Base-by-base conservation (phyloP, 2,797 vertebrate genomes). In the Alosa sapidissima region DNA sequence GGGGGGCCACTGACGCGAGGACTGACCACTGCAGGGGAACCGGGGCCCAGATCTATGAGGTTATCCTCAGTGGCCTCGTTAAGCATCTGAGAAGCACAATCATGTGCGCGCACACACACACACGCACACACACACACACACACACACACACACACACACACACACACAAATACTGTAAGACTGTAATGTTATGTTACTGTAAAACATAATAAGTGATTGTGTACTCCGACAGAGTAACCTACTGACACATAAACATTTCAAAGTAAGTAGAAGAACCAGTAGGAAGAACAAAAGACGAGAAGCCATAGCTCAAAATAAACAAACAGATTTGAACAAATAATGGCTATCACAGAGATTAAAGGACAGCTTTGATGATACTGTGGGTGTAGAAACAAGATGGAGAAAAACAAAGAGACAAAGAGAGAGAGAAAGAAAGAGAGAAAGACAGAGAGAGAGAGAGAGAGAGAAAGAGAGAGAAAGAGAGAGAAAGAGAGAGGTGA, bases 21-120 rank as follows among this genome's bases (percentile, higher is more conserved):
- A 81, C 96, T 97, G 90, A 99, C 97, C 83, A 99, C 98, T 0
- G 98, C 97, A 0, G 98, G 98, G 81, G 98, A 99, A 48, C 97
- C 98, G 0, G 98, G 98, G 45, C 97, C 98, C 88, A 99, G 92
- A 92, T 99, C 98, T 93, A 99, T 99, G 87, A 99, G 95, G 91
- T 99, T 99, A 93, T 99, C 97, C 89, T 97, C 98, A 0, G 96
- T 97, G 87, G 97, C 96, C 68, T 98, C 98, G 11, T 89, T 96
- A 92, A 99, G 93, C 58, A 97, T 96, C 98, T 99, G 91, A 65
- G 47, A 19, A 54, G 78, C 33, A 83, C 85, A 33, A 52, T 58
- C 60, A 58, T 21, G 7, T 0, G n/a, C 72, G 45, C 16, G 9
- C 2, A 33, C 33, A 19, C 68, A 75, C 11, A 75, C 75, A 54